Percentiles rank a stretch among this genome's conserved stretches.
phyloP scores from a whole-genome alignment of 2,888 invertebrate genomes.

The Synanthedon formicaeformis region DNA sequence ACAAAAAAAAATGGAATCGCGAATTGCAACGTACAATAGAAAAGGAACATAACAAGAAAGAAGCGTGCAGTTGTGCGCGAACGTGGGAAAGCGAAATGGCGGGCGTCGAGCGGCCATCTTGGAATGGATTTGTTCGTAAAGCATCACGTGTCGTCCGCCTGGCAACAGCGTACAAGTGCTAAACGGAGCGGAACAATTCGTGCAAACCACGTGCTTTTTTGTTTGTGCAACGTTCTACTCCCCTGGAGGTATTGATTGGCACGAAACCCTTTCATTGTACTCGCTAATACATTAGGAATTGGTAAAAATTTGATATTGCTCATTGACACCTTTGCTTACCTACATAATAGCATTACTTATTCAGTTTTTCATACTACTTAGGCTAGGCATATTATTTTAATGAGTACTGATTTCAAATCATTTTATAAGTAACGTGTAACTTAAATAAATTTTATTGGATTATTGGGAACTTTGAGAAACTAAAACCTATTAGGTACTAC shows the following conservation, averaged over 20 bases:
- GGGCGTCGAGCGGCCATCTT: constrained; percentile 56
- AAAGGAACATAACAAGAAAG: constrained; percentile 39
- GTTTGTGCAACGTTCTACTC: constrained; percentile 53
- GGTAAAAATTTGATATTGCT: neutral
- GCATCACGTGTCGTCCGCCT: constrained; percentile 64
- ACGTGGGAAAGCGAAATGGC: neutral
- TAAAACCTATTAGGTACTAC: no score
- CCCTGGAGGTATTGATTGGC: constrained; percentile 37
- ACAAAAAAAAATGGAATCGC: constrained; percentile 35
- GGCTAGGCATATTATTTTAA: neutral
- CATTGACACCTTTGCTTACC: no score
- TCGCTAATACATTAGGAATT: neutral
- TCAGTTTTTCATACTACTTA: neutral
- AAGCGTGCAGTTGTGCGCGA: constrained; percentile 33
- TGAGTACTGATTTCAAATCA: no score
- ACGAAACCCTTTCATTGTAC: constrained; percentile 10
- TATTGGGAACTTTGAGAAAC: no score
- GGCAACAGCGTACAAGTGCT: constrained; percentile 49
- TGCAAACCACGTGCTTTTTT: constrained; percentile 60
- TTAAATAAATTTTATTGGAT: no score
- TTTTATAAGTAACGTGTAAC: no score
- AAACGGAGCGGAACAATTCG: constrained; percentile 62
- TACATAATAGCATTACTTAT: neutral
- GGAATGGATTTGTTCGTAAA: constrained; percentile 49
- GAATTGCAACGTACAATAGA: constrained; percentile 42